Percentiles rank a stretch among this genome's conserved stretches.
These are phyloP conservation scores for Phalloptychus januarius DNA, from an alignment of 2,797 vertebrate species.

Conservation along the genomic window DNA sequence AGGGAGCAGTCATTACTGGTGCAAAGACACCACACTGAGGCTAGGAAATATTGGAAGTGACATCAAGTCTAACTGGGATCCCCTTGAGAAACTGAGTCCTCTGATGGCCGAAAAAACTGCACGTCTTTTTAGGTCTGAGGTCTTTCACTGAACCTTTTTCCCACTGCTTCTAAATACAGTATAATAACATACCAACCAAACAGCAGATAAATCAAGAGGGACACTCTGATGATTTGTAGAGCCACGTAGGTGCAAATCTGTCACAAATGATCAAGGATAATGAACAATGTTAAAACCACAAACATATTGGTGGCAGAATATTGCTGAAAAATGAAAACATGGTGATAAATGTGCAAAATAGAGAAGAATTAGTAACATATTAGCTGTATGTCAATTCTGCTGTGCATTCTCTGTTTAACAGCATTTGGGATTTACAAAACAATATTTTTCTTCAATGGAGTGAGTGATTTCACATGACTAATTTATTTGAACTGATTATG, in stretches of 20 bases:
- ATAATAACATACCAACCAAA: constrained; percentile 8
- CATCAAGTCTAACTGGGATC: constrained; percentile 30
- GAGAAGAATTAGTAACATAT: not conserved
- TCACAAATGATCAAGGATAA: not conserved
- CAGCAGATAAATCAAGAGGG: constrained; percentile 1
- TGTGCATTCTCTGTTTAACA: not conserved
- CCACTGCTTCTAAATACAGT: not conserved
- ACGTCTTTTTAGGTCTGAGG: constrained; percentile 8
- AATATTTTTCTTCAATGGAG: not conserved
- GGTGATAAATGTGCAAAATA: not conserved
- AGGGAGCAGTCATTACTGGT: constrained; percentile 61
- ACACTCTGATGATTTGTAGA: not conserved
- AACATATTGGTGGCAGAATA: not conserved
- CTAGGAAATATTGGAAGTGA: constrained; percentile 35
- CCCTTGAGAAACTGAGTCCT: constrained; percentile 28
- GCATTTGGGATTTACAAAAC: not conserved
- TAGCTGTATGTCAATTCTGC: not conserved
- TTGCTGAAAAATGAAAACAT: not conserved
- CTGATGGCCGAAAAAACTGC: constrained; percentile 9
- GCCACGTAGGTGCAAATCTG: not conserved
- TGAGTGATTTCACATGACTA: not conserved
- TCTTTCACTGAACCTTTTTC: constrained; percentile 7
- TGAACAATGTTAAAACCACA: not conserved
- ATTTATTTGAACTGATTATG: not conserved
- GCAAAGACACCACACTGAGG: constrained; percentile 54